phyloP scores from a whole-genome alignment of 2,113 vertebrate species.

The Heteronetta atricapilla region DNA sequence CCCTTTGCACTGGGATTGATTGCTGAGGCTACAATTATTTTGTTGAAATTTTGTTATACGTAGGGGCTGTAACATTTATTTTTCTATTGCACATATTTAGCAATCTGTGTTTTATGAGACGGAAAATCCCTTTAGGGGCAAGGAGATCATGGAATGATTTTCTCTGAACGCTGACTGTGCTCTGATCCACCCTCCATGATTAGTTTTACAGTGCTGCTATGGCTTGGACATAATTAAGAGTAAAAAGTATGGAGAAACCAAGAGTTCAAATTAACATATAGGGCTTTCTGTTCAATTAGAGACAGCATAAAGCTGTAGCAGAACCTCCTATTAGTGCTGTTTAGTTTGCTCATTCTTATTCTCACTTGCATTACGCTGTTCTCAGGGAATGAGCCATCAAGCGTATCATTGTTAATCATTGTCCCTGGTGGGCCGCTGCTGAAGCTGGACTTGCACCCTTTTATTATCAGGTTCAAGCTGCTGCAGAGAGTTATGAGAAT shows the following conservation, averaged over 20 bases:
- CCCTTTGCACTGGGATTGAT: neutral
- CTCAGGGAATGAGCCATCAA: neutral
- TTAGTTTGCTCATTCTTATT: neutral
- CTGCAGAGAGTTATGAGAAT: neutral
- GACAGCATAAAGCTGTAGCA: neutral
- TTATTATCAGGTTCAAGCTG: neutral
- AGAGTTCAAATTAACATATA: neutral
- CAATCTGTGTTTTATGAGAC: neutral
- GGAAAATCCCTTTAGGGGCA: conserved; percentile 9
- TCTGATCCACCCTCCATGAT: neutral
- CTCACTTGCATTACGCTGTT: neutral
- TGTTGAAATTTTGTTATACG: neutral
- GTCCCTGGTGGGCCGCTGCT: neutral
- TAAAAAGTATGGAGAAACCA: neutral
- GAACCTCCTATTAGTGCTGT: neutral
- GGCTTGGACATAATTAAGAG: neutral
- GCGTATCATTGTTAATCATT: neutral
- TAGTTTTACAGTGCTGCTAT: conserved; percentile 11
- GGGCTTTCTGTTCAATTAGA: neutral
- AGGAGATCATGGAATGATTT: neutral
- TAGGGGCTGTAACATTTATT: neutral
- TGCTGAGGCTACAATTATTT: neutral
- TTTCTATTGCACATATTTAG: neutral
- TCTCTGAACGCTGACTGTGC: neutral
- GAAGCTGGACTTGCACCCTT: neutral